A percentile compares a stretch with the other conserved stretches of the same genome.
Evolutionary conservation across 2,888 invertebrate species (phyloP).

Genomic region (Branchellion lobata): DNA sequence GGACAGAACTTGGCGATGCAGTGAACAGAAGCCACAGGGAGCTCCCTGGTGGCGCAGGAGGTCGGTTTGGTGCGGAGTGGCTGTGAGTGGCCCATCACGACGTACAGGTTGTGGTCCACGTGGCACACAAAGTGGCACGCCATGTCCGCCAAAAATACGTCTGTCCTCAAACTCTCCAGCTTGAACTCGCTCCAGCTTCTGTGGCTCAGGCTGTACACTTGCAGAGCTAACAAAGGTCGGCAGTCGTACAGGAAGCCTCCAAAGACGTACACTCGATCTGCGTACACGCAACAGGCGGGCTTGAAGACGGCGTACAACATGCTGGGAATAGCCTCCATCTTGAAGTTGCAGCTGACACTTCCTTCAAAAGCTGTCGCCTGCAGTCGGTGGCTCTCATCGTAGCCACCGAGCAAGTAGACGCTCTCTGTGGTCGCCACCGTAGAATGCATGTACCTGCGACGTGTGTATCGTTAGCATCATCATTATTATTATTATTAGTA

Average conservation of each 20-base stretch:
- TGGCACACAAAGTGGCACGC: slow-evolving; percentile 50
- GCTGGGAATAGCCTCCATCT: slow-evolving; percentile 47
- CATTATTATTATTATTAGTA: too few relatives aligned
- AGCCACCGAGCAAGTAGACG: slow-evolving; percentile 51
- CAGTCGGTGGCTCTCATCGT: slow-evolving; percentile 51
- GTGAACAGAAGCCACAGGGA: slow-evolving; percentile 46
- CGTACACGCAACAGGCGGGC: slow-evolving; percentile 49
- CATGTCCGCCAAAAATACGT: slow-evolving; percentile 14
- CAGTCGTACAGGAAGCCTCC: slow-evolving; percentile 51
- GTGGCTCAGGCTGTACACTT: slow-evolving; percentile 46
- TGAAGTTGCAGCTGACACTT: slow-evolving; percentile 45
- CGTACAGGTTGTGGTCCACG: slow-evolving; percentile 47
- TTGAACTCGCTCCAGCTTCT: slow-evolving; percentile 49
- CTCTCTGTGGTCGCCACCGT: slow-evolving; percentile 46
- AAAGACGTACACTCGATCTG: slow-evolving; percentile 49
- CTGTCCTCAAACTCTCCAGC: slow-evolving; percentile 14
- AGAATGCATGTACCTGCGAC: slow-evolving; percentile 50
- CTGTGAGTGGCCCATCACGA: slow-evolving; percentile 48
- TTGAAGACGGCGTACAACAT: slow-evolving; percentile 50
- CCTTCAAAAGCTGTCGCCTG: slow-evolving; percentile 51
- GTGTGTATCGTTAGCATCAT: too few relatives aligned
- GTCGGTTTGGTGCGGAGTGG: slow-evolving; percentile 18
- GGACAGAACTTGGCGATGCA: slow-evolving; percentile 50
- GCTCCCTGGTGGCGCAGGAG: slow-evolving; percentile 45
- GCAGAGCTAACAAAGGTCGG: slow-evolving; percentile 46